A percentile compares a stretch with the other conserved stretches of the same genome.
Evolutionary conservation across 1,140 invertebrate species (phyloP).

Genomic region (Acromyrmex echinatior): DNA sequence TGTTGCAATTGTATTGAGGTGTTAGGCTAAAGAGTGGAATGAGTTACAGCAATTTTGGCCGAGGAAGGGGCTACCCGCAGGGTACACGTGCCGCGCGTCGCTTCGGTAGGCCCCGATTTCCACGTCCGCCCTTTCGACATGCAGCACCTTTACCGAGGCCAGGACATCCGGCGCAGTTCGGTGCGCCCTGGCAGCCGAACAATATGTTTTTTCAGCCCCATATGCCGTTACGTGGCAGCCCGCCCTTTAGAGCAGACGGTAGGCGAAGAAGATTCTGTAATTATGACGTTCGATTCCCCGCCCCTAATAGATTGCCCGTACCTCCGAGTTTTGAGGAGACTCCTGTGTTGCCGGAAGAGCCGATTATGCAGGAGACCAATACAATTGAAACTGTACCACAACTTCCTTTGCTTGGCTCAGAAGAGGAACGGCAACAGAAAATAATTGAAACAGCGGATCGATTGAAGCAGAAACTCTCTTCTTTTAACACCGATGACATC

Average conservation of each 20-base stretch:
- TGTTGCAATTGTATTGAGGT: neutral
- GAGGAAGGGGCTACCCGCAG: conserved; percentile 75
- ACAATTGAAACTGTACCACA: neutral
- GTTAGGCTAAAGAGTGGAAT: conserved; percentile 71
- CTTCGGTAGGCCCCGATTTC: conserved; percentile 63
- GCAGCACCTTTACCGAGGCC: neutral
- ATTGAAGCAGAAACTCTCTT: conserved; percentile 81
- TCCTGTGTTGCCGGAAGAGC: neutral
- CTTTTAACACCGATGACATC: conserved; percentile 76
- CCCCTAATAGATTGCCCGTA: conserved; percentile 32
- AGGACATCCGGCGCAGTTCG: conserved; percentile 22
- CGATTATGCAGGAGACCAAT: neutral
- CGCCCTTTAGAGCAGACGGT: conserved; percentile 20
- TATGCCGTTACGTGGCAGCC: conserved; percentile 33
- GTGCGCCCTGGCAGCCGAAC: conserved; percentile 56
- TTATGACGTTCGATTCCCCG: conserved; percentile 37
- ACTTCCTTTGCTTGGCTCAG: conserved; percentile 80
- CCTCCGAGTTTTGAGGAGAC: neutral
- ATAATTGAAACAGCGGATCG: conserved; percentile 83
- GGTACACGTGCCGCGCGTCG: conserved; percentile 66
- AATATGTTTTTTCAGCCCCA: conserved; percentile 40
- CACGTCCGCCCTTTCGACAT: conserved; percentile 61
- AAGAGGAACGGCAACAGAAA: conserved; percentile 83
- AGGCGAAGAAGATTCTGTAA: conserved; percentile 16
- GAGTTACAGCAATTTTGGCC: conserved; percentile 75